Conservation (phyloP, 2,888 invertebrate genomes). For the Blastobasis lacticolella region DNA sequence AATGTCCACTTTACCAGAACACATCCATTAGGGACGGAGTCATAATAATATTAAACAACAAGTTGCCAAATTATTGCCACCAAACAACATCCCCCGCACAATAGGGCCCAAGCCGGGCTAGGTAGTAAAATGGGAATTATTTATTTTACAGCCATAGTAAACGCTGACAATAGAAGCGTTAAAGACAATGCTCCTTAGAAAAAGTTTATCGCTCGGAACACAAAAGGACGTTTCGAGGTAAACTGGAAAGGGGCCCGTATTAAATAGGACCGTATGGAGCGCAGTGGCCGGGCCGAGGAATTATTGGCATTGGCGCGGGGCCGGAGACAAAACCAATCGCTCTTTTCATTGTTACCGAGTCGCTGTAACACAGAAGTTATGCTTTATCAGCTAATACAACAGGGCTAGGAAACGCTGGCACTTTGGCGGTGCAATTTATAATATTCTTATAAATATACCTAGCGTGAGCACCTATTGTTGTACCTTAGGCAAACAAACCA, state of each 20-base stretch:
- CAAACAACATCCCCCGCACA: conserved; percentile 27
- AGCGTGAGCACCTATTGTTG: no score
- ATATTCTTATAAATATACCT: no score
- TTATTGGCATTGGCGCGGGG: background rate
- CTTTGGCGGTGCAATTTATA: no score
- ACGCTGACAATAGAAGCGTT: conserved; percentile 46
- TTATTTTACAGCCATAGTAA: conserved; percentile 51
- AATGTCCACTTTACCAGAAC: no score
- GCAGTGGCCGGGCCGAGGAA: conserved; percentile 17
- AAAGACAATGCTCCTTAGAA: conserved; percentile 60
- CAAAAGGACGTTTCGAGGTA: conserved; percentile 55
- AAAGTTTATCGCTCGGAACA: conserved; percentile 48
- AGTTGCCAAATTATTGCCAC: conserved; percentile 5
- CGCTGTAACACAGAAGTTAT: no score
- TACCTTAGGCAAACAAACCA: no score
- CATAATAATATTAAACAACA: background rate
- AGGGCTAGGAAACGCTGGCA: no score
- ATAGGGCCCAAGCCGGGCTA: conserved; percentile 22
- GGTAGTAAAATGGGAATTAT: conserved; percentile 52
- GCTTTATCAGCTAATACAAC: no score
- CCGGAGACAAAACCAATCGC: background rate
- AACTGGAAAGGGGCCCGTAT: conserved; percentile 40
- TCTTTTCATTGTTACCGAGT: background rate
- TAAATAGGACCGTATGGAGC: conserved; percentile 51
- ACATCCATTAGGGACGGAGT: no score